Conservation (phyloP, 2,113 vertebrate species). For the Uria aalge region DNA sequence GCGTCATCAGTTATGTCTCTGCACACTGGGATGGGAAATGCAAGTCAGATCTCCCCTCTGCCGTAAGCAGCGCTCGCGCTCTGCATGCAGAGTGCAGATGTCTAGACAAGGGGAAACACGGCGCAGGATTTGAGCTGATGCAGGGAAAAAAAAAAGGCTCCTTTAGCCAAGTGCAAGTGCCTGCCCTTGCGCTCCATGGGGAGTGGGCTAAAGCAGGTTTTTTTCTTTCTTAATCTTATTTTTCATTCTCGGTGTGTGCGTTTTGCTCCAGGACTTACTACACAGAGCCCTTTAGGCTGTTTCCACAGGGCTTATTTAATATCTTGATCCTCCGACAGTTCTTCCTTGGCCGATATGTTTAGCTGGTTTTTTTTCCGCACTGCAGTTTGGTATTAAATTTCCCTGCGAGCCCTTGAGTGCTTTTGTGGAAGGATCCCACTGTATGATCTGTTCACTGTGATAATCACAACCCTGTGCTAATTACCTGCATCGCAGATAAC, state of each 20-base stretch:
- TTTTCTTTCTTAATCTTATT: neutral
- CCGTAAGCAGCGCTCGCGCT: neutral
- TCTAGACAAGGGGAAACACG: neutral
- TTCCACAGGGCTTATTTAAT: neutral
- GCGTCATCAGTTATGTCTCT: neutral
- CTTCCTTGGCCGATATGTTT: neutral
- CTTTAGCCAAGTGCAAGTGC: neutral
- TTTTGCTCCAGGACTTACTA: neutral
- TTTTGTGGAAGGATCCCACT: neutral
- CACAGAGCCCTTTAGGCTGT: neutral
- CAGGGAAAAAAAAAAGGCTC: neutral
- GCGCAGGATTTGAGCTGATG: neutral
- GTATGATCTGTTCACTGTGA: neutral
- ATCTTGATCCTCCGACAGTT: neutral
- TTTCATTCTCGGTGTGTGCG: neutral
- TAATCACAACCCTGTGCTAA: constrained; percentile 20
- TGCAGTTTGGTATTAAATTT: neutral
- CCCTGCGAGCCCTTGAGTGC: neutral
- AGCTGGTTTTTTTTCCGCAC: neutral
- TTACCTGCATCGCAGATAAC: neutral
- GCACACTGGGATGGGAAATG: neutral
- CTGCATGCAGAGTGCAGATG: neutral
- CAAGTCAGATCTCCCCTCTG: neutral
- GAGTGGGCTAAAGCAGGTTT: neutral
- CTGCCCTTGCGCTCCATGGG: neutral